These are phyloP conservation scores for Saxicola maurus DNA, from an alignment of 2,797 vertebrate species.

Conservation along the genomic window DNA sequence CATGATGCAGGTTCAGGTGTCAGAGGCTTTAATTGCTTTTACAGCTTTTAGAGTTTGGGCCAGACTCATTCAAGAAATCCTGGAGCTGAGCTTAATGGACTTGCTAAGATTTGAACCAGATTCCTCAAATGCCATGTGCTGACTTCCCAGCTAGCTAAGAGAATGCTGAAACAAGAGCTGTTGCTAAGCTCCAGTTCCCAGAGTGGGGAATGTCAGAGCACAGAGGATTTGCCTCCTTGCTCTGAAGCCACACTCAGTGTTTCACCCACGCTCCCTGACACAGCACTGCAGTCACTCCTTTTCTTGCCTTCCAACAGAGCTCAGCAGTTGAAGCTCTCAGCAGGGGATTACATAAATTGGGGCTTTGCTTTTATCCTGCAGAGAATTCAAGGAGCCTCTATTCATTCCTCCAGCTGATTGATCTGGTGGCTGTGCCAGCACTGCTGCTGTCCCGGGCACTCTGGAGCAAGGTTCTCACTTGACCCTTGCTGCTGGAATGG, in stretches of 20 bases:
- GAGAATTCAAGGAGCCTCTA: not conserved
- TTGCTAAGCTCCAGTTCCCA: not conserved
- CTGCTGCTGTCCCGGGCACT: not conserved
- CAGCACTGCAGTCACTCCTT: not conserved
- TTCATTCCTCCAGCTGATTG: slow-evolving; percentile 10
- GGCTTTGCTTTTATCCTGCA: not conserved
- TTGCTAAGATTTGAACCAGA: not conserved
- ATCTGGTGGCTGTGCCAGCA: not conserved
- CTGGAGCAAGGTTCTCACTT: not conserved
- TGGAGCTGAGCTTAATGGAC: not conserved
- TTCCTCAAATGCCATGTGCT: not conserved
- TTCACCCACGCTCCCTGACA: not conserved
- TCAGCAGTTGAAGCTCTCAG: not conserved
- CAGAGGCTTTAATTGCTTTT: not conserved
- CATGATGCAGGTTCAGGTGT: not conserved
- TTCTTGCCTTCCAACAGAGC: not conserved
- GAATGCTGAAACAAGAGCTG: not conserved
- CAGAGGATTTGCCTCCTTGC: not conserved
- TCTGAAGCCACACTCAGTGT: not conserved
- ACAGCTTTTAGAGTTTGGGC: not conserved
- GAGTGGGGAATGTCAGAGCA: not conserved
- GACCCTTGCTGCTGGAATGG: not conserved
- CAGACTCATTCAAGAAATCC: not conserved
- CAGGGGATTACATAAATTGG: not conserved
- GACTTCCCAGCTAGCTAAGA: not conserved